Base-by-base conservation (phyloP, 1,140 invertebrate species). In the Archivesica marissinica region DNA sequence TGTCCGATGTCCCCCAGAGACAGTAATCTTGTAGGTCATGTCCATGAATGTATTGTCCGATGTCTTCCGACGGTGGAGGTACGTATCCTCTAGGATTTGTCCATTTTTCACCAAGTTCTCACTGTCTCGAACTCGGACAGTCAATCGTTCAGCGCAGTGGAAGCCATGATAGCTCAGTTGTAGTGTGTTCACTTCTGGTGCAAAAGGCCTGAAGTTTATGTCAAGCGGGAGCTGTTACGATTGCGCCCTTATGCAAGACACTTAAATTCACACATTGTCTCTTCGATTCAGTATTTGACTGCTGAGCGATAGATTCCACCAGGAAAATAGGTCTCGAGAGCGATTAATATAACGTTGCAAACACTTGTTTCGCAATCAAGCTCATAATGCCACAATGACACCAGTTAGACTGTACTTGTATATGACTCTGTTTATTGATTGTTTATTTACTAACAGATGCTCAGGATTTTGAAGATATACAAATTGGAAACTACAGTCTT, bases 401-500 rank as follows among this genome's bases (percentile, higher is more conserved):
- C n/a, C n/a, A n/a, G n/a, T 54, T n/a, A 11, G 9, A 6, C 15
- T 54, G 52, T 54, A 13, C 25, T 54, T 54, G 52, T 54, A 13
- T 54, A 9, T 13, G 9, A 54, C 25, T n/a, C n/a, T n/a, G 20
- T 50, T 11, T 11, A 50, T 50, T 50, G 28, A 28, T 84, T 17
- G 20, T 17, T 1, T 84, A 44, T 61, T 52, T 87, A 38, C 41
- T 85, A 78, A 39, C 72, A 88, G 89, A 90, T 72, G 82, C 86
- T 66, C 28, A 54, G 0, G 84, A 88, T 38, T 54, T 88, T 20
- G 68, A 86, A 15, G 68, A 80, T 20, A 79, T 89, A 59, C 66
- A 89, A 38, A 84, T 87, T 41, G 81, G 85, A 7, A 72, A 79
- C 23, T 90, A 90, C 74, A 56, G 75, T 38, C 80, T 89, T 30